Conservation (phyloP, 2,797 vertebrate genomes). For the Huso huso region DNA sequence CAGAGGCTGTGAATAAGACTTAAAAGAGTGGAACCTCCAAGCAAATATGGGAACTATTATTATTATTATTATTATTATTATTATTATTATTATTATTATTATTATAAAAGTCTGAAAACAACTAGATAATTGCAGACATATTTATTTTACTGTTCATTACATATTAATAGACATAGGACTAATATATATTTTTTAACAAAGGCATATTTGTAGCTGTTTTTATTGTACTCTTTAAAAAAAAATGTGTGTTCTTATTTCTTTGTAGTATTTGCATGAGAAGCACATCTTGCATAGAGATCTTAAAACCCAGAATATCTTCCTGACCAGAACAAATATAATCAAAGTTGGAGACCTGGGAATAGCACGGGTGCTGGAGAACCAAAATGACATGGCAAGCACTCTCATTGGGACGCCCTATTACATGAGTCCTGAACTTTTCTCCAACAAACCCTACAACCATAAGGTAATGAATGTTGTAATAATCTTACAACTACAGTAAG, state of each 20-base stretch:
- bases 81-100: background rate
- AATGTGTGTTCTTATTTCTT: constrained; percentile 1
- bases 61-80: background rate
- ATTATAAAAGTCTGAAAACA: no score
- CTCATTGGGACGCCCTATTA: constrained; percentile 96
- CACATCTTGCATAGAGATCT: constrained; percentile 91
- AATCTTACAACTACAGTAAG: no score
- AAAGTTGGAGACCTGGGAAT: constrained; percentile 97
- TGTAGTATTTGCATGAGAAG: constrained; percentile 90
- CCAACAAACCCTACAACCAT: constrained; percentile 92
- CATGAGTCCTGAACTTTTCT: constrained; percentile 96
- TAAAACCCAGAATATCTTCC: constrained; percentile 96
- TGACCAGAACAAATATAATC: constrained; percentile 90
- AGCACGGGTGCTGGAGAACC: constrained; percentile 84
- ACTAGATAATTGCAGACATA: no score
- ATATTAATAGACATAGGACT: background rate
- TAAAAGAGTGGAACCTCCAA: background rate
- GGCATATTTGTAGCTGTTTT: background rate
- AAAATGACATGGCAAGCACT: constrained; percentile 94
- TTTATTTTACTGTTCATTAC: no score
- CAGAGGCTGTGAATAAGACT: background rate
- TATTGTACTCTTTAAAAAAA: background rate
- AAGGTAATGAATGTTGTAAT: constrained; percentile 65
- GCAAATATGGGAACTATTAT: background rate
- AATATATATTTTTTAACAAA: background rate